Evolutionary conservation across 2,888 invertebrate genomes (phyloP).

Genomic region (Harpalus rubripes): DNA sequence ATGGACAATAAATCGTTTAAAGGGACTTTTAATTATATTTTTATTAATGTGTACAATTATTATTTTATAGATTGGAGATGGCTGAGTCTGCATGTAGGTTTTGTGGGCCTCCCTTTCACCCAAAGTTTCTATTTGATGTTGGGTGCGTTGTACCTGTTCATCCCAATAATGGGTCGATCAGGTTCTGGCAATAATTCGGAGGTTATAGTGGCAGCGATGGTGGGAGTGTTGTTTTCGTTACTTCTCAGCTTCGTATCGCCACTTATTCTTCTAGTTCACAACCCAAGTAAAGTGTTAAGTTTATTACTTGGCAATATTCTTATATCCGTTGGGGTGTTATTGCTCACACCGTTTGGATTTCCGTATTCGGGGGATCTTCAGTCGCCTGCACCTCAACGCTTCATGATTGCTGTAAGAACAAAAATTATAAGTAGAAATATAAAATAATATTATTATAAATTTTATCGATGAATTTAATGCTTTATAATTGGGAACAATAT

Average conservation of each 20-base stretch:
- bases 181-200: constrained; percentile 87
- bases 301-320: constrained; percentile 79
- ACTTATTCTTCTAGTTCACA: constrained; percentile 77
- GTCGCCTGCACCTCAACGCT: constrained; percentile 85
- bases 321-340: constrained; percentile 79
- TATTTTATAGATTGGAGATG: constrained; percentile 78
- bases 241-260: constrained; percentile 78
- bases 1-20: no score
- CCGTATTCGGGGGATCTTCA: constrained; percentile 84
- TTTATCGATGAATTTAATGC: no score
- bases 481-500: no score
- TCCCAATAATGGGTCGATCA: constrained; percentile 90
- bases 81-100: constrained; percentile 79
- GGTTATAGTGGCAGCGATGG: constrained; percentile 81
- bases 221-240: constrained; percentile 76
- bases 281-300: constrained; percentile 79
- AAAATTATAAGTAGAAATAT: neutral
- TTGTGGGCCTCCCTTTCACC: constrained; percentile 82
- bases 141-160: constrained; percentile 85
- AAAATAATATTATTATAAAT: neutral
- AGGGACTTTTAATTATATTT: no score
- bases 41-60: neutral
- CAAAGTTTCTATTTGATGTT: constrained; percentile 86
- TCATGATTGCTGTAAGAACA: constrained; percentile 84
- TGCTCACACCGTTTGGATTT: constrained; percentile 85